A percentile compares a stretch with the other conserved stretches of the same genome.
These are phyloP conservation scores for Athripsodes cinereus DNA, from an alignment of 2,888 invertebrate genomes.

Conservation along the genomic window DNA sequence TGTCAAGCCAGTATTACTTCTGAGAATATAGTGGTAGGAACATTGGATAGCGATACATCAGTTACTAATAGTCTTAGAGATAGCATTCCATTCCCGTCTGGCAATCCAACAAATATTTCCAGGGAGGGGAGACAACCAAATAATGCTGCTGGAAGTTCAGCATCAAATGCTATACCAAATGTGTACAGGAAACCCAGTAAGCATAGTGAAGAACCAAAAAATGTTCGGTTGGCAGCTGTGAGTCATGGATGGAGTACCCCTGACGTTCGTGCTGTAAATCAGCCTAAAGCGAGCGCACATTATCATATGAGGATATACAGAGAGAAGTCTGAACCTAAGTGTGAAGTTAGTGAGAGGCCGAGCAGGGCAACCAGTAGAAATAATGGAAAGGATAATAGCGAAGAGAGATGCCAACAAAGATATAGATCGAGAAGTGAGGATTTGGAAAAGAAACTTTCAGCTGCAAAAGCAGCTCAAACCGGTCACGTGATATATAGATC, in stretches of 20 bases:
- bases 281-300: slow-evolving; percentile 45
- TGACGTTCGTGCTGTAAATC: slow-evolving; percentile 40
- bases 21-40: slow-evolving; percentile 49
- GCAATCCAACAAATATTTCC: slow-evolving; percentile 4
- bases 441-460: slow-evolving; percentile 44
- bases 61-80: slow-evolving; percentile 48
- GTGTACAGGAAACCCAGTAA: slow-evolving; percentile 45
- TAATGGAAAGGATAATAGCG: slow-evolving; percentile 26
- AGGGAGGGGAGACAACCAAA: neutral
- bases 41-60: slow-evolving; percentile 46
- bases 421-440: slow-evolving; percentile 47
- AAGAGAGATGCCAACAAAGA: slow-evolving; percentile 33
- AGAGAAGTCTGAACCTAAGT: slow-evolving; percentile 33
- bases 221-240: slow-evolving; percentile 41
- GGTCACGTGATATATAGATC: slow-evolving; percentile 65
- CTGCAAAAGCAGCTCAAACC: slow-evolving; percentile 39
- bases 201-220: slow-evolving; percentile 45
- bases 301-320: slow-evolving; percentile 50
- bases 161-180: slow-evolving; percentile 36
- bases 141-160: slow-evolving; percentile 1
- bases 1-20: slow-evolving; percentile 53
- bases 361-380: slow-evolving; percentile 29
- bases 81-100: slow-evolving; percentile 35
- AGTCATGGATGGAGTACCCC: slow-evolving; percentile 46
- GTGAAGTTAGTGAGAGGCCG: slow-evolving; percentile 32